These are phyloP conservation scores for Bryconaethiops microstoma DNA, from an alignment of 2,797 vertebrate species.

Conservation along the genomic window DNA sequence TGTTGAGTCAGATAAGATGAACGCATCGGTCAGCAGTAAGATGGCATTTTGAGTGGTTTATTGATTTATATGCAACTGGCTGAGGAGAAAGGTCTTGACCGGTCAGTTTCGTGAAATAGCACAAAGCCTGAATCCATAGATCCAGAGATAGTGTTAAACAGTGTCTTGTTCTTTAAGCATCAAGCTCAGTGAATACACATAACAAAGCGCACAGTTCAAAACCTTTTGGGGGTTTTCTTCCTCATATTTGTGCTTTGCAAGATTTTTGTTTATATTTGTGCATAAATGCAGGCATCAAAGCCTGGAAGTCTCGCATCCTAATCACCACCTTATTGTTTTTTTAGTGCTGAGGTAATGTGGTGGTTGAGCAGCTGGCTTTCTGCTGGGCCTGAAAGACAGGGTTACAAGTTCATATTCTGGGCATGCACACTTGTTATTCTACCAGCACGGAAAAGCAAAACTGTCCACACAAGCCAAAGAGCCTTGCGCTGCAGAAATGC, in stretches of 20 bases:
- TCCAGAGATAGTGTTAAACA: slow-evolving; percentile 22
- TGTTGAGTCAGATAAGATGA: slow-evolving; percentile 44
- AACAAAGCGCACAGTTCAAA: background rate
- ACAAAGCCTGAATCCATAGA: slow-evolving; percentile 36
- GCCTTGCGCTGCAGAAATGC: background rate
- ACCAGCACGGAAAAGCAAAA: background rate
- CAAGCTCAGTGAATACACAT: background rate
- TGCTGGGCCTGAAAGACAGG: background rate
- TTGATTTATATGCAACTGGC: slow-evolving; percentile 45
- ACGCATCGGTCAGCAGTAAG: slow-evolving; percentile 46
- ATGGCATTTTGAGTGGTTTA: slow-evolving; percentile 40
- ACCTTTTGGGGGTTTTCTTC: background rate
- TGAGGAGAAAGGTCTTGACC: slow-evolving; percentile 18
- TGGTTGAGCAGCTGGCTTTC: background rate
- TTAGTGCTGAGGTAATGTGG: background rate
- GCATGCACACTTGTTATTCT: background rate
- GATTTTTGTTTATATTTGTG: background rate
- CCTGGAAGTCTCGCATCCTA: background rate
- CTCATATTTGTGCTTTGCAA: slow-evolving; percentile 1
- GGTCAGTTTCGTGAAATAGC: slow-evolving; percentile 21
- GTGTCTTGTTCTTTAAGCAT: slow-evolving; percentile 1
- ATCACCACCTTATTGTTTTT: background rate
- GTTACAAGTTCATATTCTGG: slow-evolving; percentile 5
- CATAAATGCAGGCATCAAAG: background rate
- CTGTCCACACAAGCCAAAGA: background rate